Evolutionary conservation across 2,888 invertebrate species (phyloP), one percentile per base, ranked within the genome.

Genomic region (Chrysodeixis includens): DNA sequence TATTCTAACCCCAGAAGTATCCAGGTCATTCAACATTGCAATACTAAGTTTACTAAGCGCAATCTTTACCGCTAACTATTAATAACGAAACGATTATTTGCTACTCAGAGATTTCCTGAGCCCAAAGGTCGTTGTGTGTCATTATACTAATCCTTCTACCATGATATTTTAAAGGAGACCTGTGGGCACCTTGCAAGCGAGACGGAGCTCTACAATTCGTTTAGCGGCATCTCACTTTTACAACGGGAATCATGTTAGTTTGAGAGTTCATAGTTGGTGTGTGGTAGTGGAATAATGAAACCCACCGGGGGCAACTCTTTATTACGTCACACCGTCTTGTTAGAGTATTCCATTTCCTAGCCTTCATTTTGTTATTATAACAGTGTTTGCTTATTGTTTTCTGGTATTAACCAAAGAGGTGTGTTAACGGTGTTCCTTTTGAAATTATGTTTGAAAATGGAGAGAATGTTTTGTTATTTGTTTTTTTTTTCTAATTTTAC

Each of bases 61-160:
- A 57, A 62, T 72, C 54, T 62, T 62, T 76, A 72, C 72, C 52
- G 56, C 62, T 65, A 68, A 73, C 66, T 69, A 74, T 78, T 81
- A 78, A 69, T 79, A 83, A 69, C 66, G 53, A 69, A 68, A 73
- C 75, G 82, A 79, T 64, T 69, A 77, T 70, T 71, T 56, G 68
- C 68, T 76, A 78, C 66, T 63, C 35, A 64, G 63, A 57, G 76
- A 75, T 79, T 81, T 76, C 76, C 71, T 71, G 67, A 71, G 82
- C 69, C 65, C 73, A 85, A 79, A 86, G 88, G 87, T 87, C 85
- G 78, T 49, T 69, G 71, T 69, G 69, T 84, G 85, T 85, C 79
- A 86, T 84, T 85, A 83, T 73, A 68, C 61, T 56, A 26, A 6
- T 26, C 3, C 6, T 6, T 6, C 2, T 26, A 26, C 26, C 6